Percentiles rank a stretch among this genome's conserved stretches.
These are phyloP conservation scores for Zeugodacus cucurbitae DNA, from an alignment of 1,140 invertebrate genomes.

Conservation along the genomic window DNA sequence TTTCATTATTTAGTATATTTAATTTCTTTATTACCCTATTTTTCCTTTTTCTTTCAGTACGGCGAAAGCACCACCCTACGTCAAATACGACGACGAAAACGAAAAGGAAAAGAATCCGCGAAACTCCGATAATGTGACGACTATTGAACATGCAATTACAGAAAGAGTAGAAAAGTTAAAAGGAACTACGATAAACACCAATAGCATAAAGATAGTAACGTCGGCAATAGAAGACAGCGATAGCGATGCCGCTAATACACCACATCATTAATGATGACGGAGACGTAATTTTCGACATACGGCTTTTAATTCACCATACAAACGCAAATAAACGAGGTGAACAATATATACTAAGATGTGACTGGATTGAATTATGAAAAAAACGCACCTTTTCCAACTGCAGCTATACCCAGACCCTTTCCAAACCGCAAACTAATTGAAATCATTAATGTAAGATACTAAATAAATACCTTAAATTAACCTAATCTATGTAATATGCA, in stretches of 20 bases:
- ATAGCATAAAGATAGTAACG: background rate
- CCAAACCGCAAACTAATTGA: no score
- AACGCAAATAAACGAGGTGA: background rate
- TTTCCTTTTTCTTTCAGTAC: background rate
- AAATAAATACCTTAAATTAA: no score
- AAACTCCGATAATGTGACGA: slow-evolving; percentile 12
- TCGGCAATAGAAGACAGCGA: background rate
- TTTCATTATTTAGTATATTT: background rate
- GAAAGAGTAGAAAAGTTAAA: background rate
- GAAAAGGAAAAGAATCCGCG: background rate
- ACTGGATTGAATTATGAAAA: background rate
- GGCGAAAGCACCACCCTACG: slow-evolving; percentile 40
- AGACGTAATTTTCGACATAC: background rate
- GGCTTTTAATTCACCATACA: background rate
- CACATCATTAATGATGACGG: background rate
- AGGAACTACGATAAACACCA: background rate
- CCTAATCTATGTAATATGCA: no score
- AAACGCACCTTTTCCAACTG: background rate
- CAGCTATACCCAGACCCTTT: background rate
- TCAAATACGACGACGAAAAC: slow-evolving; percentile 29
- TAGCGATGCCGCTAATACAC: background rate
- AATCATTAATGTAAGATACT: no score
- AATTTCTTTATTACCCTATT: slow-evolving; percentile 27
- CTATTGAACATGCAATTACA: background rate
- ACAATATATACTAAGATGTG: background rate